Conservation (phyloP, 1,140 invertebrate genomes). For the Hypsibius dujardini region DNA sequence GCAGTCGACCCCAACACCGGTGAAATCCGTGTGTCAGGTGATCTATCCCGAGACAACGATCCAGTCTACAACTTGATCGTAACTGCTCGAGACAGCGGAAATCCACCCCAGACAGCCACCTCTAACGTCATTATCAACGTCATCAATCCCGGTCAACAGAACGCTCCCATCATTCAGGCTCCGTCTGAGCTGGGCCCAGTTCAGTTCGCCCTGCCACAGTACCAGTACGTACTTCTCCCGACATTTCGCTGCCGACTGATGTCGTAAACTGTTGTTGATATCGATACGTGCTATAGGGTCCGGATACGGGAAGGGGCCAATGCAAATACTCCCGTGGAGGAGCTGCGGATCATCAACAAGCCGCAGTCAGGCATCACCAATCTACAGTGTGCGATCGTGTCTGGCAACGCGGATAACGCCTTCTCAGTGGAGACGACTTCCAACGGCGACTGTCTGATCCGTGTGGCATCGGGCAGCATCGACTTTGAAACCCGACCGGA, state of each 20-base stretch:
- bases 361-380: neutral
- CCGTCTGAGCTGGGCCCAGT: neutral
- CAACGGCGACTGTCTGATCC: neutral
- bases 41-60: conserved; percentile 48
- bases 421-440: neutral
- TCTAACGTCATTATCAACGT: conserved; percentile 56
- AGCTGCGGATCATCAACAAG: conserved; percentile 17
- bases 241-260: neutral
- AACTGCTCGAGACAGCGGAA: conserved; percentile 59
- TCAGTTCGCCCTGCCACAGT: conserved; percentile 15
- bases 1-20: conserved; percentile 49
- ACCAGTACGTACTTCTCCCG: neutral
- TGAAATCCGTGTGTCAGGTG: conserved; percentile 47
- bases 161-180: neutral
- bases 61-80: conserved; percentile 58
- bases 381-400: conserved; percentile 8
- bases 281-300: neutral
- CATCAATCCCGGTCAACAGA: conserved; percentile 28
- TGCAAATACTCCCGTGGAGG: neutral
- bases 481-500: neutral
- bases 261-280: too few relatives aligned
- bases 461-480: neutral
- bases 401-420: neutral
- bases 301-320: conserved; percentile 2
- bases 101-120: conserved; percentile 54